These are phyloP conservation scores for Cyrtonyx montezumae DNA, from an alignment of 2,113 vertebrate species.

Conservation along the genomic window DNA sequence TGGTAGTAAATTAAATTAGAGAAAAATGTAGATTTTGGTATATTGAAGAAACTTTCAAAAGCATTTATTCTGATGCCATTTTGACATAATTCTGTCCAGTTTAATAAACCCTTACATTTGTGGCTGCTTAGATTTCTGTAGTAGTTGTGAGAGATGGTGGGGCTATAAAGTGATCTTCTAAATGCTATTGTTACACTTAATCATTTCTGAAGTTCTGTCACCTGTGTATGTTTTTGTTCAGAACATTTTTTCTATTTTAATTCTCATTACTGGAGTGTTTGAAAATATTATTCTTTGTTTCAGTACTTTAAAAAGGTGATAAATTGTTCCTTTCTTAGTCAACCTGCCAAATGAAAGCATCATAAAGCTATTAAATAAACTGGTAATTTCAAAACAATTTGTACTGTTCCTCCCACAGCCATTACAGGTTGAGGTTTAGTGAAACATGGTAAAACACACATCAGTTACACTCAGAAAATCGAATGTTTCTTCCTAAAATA, in stretches of 20 bases:
- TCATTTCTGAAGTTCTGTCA: background rate
- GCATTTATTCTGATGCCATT: background rate
- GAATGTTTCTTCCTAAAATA: background rate
- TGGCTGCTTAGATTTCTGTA: background rate
- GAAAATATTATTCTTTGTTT: background rate
- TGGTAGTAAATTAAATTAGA: background rate
- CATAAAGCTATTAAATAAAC: background rate
- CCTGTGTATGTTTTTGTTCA: background rate
- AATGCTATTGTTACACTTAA: background rate
- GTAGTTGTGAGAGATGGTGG: background rate
- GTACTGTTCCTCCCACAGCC: background rate
- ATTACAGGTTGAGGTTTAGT: background rate
- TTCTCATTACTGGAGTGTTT: background rate
- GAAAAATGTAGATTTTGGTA: background rate
- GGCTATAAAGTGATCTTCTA: background rate
- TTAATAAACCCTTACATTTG: background rate
- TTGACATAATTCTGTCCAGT: background rate
- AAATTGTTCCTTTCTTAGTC: background rate
- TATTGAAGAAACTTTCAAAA: background rate
- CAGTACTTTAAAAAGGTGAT: background rate
- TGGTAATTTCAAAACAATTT: background rate
- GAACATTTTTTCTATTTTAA: background rate
- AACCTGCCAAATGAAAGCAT: background rate
- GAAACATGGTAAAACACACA: background rate
- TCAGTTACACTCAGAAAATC: background rate